Evolutionary conservation across 2,113 vertebrate genomes (phyloP), one percentile per base, ranked within the genome.

Genomic region (Carlito syrichta): DNA sequence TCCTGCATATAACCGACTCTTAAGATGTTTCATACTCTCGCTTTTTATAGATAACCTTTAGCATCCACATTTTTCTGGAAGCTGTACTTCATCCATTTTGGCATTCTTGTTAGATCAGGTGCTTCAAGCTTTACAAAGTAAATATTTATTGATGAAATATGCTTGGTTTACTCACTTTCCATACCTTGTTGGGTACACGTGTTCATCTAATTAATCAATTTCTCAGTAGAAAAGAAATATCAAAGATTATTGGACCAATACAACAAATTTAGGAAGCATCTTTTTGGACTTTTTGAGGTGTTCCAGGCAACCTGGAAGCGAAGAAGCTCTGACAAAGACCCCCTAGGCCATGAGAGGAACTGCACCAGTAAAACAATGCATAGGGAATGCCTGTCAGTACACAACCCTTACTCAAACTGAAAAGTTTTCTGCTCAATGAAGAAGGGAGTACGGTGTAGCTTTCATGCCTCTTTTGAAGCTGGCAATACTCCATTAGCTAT

Each of bases 151-250:
- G 52, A 92, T 66, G 5, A 9, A 40, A 43, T 85, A 30, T 52
- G 38, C 84, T 94, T 90, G 17, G 22, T 79, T 79, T 94, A 90
- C 35, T 95, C 79, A 58, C n/a, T 91, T 84, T 73, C 19, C 38
- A 66, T 76, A 83, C 60, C 62, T 43, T 79, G 45, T 88, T 25
- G 6, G 90, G 32, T 81, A 86, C 78, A 89, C 86, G 50, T 90
- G 43, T 79, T 86, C 60, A 54, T 74, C 89, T 94, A 71, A 81
- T 87, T 66, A 69, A 94, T 95, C 40, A 69, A 94, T 86, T 86
- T 82, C 48, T 91, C 82, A 88, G 40, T 40, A 79, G 17, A 83
- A 23, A 96, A 88, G 69, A 89, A 63, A 52, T 60, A 89, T 60
- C 56, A 69, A 71, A 62, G 43, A 79, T 48, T 93, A 74, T 79